Evolutionary conservation across 2,888 invertebrate species (phyloP).

Genomic region (Hyles lineata): DNA sequence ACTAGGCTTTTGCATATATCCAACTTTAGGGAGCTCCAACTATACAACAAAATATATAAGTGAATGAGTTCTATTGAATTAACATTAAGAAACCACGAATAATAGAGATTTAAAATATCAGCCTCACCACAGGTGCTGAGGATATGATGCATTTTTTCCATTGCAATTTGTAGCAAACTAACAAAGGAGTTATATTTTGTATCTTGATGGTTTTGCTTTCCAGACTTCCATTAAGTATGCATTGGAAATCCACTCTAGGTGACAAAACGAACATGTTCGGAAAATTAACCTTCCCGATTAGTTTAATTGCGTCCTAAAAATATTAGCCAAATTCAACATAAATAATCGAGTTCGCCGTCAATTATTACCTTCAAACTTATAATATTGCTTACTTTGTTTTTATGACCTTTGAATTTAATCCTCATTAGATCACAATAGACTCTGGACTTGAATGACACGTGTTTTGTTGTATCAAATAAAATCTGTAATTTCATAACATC

Average conservation of each 20-base stretch:
- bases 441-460: conserved; percentile 67
- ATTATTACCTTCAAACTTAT: background rate
- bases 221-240: conserved; percentile 76
- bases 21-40: conserved; percentile 40
- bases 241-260: conserved; percentile 85
- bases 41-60: conserved; percentile 36
- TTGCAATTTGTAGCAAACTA: conserved; percentile 71
- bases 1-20: conserved; percentile 40
- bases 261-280: conserved; percentile 87
- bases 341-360: background rate
- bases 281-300: conserved; percentile 87
- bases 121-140: conserved; percentile 51
- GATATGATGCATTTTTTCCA: conserved; percentile 68
- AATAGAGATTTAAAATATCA: background rate
- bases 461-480: conserved; percentile 77
- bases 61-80: background rate
- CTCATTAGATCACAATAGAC: conserved; percentile 70
- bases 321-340: background rate
- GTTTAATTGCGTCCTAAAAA: conserved; percentile 85
- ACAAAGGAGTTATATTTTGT: conserved; percentile 72
- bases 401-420: conserved; percentile 75
- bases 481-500: conserved; percentile 77
- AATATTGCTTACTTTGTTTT: conserved; percentile 65
- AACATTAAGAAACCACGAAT: too few species aligned
- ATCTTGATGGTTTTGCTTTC: conserved; percentile 73